Conservation (phyloP, 1,140 invertebrate species). For the Macrobrachium rosenbergii region DNA sequence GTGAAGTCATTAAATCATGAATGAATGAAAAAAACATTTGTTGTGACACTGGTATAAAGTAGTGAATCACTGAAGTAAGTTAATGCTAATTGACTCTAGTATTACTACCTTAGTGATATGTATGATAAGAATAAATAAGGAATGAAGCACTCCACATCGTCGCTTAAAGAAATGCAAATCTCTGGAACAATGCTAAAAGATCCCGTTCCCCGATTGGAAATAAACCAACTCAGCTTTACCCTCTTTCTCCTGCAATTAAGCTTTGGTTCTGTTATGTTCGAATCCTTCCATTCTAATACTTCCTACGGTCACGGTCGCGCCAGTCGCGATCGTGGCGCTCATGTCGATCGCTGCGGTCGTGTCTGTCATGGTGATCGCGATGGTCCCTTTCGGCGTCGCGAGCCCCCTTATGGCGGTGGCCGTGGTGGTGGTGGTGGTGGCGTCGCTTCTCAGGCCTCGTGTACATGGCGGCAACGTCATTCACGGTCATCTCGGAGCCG, state of each 20-base stretch:
- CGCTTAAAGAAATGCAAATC: background rate
- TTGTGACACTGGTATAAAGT: too few relatives aligned
- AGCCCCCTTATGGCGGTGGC: conserved; percentile 73
- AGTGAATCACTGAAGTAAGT: too few relatives aligned
- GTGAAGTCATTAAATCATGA: too few relatives aligned
- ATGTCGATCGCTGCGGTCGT: conserved; percentile 36
- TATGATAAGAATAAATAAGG: too few relatives aligned
- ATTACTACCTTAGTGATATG: too few relatives aligned
- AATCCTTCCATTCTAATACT: conserved; percentile 47
- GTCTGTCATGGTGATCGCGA: conserved; percentile 41
- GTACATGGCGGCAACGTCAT: conserved; percentile 76
- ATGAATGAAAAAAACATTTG: too few relatives aligned
- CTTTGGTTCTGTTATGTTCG: conserved; percentile 5
- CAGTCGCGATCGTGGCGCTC: conserved; percentile 67
- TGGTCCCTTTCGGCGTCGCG: conserved; percentile 52
- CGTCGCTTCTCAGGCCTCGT: conserved; percentile 79
- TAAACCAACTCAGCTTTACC: too few relatives aligned
- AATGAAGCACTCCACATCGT: too few relatives aligned
- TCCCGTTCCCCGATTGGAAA: background rate
- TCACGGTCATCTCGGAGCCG: conserved; percentile 84
- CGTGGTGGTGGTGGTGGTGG: conserved; percentile 87
- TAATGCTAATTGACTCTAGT: too few relatives aligned
- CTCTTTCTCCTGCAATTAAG: conserved; percentile 12
- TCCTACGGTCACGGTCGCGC: conserved; percentile 58
- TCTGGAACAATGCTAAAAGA: background rate